Percentiles rank a stretch among this genome's conserved stretches.
phyloP scores from a whole-genome alignment of 92 coral and sea anemone genomes.

The Porites evermanni region DNA sequence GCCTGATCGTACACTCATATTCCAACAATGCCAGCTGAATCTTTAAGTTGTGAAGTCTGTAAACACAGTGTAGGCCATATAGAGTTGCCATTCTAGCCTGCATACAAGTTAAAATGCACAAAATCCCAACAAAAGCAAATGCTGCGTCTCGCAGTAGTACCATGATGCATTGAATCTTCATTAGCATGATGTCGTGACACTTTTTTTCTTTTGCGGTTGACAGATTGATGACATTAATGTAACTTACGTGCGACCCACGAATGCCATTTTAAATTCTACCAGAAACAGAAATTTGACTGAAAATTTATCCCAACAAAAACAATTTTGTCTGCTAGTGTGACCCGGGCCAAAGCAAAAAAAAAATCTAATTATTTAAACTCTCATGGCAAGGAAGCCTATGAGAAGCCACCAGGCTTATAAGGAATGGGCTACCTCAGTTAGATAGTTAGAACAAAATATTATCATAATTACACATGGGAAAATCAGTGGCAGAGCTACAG shows the following conservation, averaged over 20 bases:
- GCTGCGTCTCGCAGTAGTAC: conserved; percentile 5
- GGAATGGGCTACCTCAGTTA: too few relatives aligned
- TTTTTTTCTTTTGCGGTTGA: conserved; percentile 23
- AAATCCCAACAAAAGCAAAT: conserved; percentile 20
- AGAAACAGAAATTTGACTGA: conserved; percentile 17
- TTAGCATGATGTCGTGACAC: conserved; percentile 23
- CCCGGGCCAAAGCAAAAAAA: too few relatives aligned
- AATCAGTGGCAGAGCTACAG: too few relatives aligned
- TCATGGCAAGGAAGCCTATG: too few relatives aligned
- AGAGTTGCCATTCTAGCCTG: conserved; percentile 13
- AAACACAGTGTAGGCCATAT: conserved; percentile 8
- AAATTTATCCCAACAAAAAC: conserved; percentile 32
- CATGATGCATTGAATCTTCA: conserved; percentile 21
- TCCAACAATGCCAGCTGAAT: conserved; percentile 28
- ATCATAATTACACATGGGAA: too few relatives aligned
- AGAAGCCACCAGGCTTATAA: too few relatives aligned
- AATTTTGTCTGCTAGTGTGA: conserved; percentile 28
- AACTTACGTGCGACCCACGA: conserved; percentile 15
- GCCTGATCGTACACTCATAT: conserved; percentile 13
- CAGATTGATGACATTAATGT: conserved; percentile 13
- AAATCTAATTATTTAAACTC: too few relatives aligned
- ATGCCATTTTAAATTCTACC: conserved; percentile 4
- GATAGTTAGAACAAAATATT: too few relatives aligned
- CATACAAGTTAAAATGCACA: conserved; percentile 10
- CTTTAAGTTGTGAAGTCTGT: conserved; percentile 22